Conservation (phyloP, 2,797 vertebrate species). For the Muraenolepis orangiensis region DNA sequence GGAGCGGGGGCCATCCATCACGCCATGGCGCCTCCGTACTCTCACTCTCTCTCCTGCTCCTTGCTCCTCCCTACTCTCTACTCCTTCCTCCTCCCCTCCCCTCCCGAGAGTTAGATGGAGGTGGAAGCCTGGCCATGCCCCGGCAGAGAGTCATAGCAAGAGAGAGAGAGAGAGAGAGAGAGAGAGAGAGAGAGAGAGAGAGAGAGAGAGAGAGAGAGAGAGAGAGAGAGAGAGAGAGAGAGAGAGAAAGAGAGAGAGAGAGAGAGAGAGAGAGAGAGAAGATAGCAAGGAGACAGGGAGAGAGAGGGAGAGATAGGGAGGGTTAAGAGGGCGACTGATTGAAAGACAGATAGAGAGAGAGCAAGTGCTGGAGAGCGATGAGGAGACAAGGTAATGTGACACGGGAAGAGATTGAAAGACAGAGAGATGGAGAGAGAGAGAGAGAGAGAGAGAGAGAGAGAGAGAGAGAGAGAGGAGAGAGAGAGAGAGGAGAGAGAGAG, state of each 20-base stretch:
- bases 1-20: slow-evolving; percentile 59
- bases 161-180: not conserved
- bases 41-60: not conserved
- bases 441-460: slow-evolving; percentile 7
- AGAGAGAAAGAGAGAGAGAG: not conserved
- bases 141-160: slow-evolving; percentile 31
- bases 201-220: not conserved
- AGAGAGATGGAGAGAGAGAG: slow-evolving; percentile 29
- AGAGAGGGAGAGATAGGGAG: no score
- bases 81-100: slow-evolving; percentile 28
- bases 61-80: slow-evolving; percentile 23
- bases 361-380: no score
- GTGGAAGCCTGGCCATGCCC: slow-evolving; percentile 36
- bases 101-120: slow-evolving; percentile 18
- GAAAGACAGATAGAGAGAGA: no score
- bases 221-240: not conserved
- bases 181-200: not conserved
- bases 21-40: slow-evolving; percentile 24
- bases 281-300: no score
- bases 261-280: not conserved
- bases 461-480: slow-evolving; percentile 23
- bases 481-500: not conserved
- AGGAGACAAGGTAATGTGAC: not conserved
- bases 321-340: not conserved
- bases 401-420: slow-evolving; percentile 10